Evolutionary conservation across 1,140 invertebrate species (phyloP).

Genomic region (Kradibia gibbosae): DNA sequence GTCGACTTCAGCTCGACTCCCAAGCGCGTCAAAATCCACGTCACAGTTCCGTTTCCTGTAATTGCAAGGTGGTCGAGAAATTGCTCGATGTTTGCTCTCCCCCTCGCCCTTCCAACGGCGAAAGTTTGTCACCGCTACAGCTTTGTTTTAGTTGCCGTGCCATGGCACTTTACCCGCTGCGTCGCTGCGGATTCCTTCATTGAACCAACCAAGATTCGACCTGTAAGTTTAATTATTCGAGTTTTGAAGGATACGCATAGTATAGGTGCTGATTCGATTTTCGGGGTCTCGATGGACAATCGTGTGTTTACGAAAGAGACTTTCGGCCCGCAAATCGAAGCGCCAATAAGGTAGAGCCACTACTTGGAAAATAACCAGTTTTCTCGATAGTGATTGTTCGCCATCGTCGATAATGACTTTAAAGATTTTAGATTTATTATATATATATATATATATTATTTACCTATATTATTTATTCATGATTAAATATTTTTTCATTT

Average conservation of each 20-base stretch:
- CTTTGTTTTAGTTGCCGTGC: conserved; percentile 20
- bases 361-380: no score
- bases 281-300: not conserved
- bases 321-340: not conserved
- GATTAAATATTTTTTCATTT: no score
- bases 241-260: not conserved
- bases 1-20: not conserved
- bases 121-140: not conserved
- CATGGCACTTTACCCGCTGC: not conserved
- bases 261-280: not conserved
- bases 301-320: not conserved
- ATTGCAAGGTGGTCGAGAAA: conserved; percentile 32
- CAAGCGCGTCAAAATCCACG: conserved; percentile 23
- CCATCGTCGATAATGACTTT: no score
- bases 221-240: not conserved
- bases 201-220: not conserved
- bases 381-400: no score
- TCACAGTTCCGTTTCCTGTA: conserved; percentile 11
- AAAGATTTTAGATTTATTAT: not conserved
- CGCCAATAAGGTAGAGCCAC: no score
- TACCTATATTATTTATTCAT: no score
- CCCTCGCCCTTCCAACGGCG: not conserved
- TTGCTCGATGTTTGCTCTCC: conserved; percentile 43
- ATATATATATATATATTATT: conserved; percentile 3
- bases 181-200: not conserved